Base-by-base conservation (phyloP, 2,797 vertebrate species). In the Coendou prehensilis region DNA sequence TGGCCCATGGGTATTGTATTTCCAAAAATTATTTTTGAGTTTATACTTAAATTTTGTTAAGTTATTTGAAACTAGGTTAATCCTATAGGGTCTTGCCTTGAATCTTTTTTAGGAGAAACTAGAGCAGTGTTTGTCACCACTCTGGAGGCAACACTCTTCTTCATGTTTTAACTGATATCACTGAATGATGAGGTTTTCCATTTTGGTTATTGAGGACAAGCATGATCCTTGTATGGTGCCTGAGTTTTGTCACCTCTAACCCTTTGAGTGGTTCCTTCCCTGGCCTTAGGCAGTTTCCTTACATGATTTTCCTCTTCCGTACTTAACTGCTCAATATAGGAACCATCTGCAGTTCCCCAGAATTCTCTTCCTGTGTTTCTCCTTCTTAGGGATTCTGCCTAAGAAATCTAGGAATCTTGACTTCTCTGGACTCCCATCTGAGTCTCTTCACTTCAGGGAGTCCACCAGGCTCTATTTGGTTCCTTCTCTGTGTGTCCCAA, bases 1-100 rank as follows among this genome's bases (percentile, higher is more conserved):
- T 41, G 37, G 37, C 37, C 37, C 37, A 41, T 87, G 26, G 6
- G 0, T 87, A 67, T 92, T 88, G 3, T 52, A 45, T 84, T 80
- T 89, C 37, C 92, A 91, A 92, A 83, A 81, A 57, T 73, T 73
- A 23, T 94, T 90, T 41, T 84, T 81, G 73, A 67, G 30, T 22
- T 91, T 86, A 45, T 56, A 52, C 5, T 78, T 11, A 9, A 59
- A 81, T 63, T 7, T 45, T 28, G 9, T 76, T 90, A 30, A 81
- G 63, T n/a, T 83, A 94, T 6, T 76, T 90, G 11, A 6, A 45
- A 76, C 64, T 52, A 63, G 23, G 57, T 85, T 41, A 69, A 50
- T 37, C 17, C 2, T 88, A 17, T 61, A 14, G 22, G 8, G 33
- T 75, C 28, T n/a, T 78, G 26, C 28, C 67, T 76, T 57, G 28